A percentile compares a stretch with the other conserved stretches of the same genome.
phyloP scores from a whole-genome alignment of 2,797 vertebrate genomes.

The Gallinago stenura region DNA sequence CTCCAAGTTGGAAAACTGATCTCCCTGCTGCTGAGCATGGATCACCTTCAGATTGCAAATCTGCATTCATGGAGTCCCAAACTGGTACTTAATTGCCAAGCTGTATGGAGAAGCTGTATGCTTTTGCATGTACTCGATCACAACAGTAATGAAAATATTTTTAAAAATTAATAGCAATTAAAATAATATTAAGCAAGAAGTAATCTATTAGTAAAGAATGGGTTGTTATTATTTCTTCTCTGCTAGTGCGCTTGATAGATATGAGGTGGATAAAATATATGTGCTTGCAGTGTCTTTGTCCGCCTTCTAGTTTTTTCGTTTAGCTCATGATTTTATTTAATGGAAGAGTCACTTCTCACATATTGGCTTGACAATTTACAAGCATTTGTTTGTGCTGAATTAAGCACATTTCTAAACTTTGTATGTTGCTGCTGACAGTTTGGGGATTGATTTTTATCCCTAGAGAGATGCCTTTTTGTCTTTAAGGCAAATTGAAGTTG shows the following conservation, averaged over 20 bases:
- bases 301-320: not conserved
- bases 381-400: constrained; percentile 70
- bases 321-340: constrained; percentile 67
- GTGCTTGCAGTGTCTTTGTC: constrained; percentile 10
- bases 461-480: constrained; percentile 64
- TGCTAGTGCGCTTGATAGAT: not conserved
- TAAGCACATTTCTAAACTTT: constrained; percentile 72
- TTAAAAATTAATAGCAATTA: not conserved
- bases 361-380: constrained; percentile 65
- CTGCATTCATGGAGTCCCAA: not conserved
- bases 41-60: not conserved
- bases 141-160: not conserved
- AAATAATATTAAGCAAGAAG: not conserved
- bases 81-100: not conserved
- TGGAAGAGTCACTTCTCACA: constrained; percentile 51
- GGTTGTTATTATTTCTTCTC: not conserved
- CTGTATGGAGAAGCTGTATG: not conserved
- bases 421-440: constrained; percentile 63
- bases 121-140: not conserved
- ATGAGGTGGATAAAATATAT: not conserved
- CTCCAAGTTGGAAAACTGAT: not conserved
- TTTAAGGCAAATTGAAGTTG: constrained; percentile 70
- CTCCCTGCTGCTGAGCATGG: not conserved
- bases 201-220: not conserved
- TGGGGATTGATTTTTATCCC: constrained; percentile 67